phyloP scores from a whole-genome alignment of 2,797 vertebrate species.

The Gallinago stenura region DNA sequence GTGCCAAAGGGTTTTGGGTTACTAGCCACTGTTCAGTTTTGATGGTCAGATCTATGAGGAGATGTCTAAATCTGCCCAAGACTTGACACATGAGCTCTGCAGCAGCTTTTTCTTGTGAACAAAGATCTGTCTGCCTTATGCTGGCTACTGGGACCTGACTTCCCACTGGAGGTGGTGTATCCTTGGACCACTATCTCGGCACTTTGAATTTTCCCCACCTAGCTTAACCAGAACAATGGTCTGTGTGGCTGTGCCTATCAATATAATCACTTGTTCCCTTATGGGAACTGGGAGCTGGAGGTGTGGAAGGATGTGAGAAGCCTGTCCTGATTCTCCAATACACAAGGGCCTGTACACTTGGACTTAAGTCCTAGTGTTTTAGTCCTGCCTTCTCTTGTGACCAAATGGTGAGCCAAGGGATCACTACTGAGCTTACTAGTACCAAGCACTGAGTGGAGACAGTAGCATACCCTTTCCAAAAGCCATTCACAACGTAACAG shows the following conservation, averaged over 20 bases:
- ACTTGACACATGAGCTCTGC: fast-evolving
- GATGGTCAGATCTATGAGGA: not conserved
- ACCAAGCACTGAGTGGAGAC: not conserved
- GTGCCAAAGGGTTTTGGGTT: not conserved
- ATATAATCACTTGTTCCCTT: not conserved
- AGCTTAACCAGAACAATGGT: not conserved
- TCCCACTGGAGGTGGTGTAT: not conserved
- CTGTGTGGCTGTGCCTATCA: not conserved
- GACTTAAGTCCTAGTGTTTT: not conserved
- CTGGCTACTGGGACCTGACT: not conserved
- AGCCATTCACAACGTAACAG: not conserved
- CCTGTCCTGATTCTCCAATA: not conserved
- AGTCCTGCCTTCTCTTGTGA: not conserved
- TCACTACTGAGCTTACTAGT: not conserved
- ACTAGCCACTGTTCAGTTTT: not conserved
- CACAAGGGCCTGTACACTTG: not conserved
- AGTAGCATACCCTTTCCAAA: not conserved
- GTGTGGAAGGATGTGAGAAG: fast-evolving
- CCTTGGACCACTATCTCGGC: not conserved
- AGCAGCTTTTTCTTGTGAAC: not conserved
- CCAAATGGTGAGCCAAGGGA: not conserved
- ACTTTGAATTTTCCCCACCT: not conserved
- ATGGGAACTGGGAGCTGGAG: not conserved
- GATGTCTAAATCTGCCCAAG: not conserved
- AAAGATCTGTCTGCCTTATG: not conserved